These are phyloP conservation scores for Xylota sylvarum DNA, from an alignment of 2,888 invertebrate genomes.

Conservation along the genomic window DNA sequence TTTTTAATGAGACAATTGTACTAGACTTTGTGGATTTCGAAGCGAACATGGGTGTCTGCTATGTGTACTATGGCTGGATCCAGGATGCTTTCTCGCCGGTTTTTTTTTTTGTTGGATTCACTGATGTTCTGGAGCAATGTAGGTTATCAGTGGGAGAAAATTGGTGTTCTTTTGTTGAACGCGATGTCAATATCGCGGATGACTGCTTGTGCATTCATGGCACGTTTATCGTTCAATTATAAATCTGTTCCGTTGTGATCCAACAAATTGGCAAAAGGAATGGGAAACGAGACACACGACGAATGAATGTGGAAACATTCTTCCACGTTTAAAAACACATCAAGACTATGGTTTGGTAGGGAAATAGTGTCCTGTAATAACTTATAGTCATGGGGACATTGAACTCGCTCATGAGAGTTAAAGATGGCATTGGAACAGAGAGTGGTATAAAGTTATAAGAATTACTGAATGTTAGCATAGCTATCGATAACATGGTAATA, in stretches of 20 bases:
- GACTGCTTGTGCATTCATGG: constrained; percentile 56
- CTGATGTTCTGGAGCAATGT: constrained; percentile 9
- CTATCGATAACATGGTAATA: too few relatives aligned
- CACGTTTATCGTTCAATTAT: constrained; percentile 67
- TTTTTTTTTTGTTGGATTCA: background rate
- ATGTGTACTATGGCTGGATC: constrained; percentile 13
- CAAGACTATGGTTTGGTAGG: background rate
- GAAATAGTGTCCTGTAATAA: background rate
- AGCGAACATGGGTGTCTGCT: background rate
- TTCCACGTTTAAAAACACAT: constrained; percentile 32
- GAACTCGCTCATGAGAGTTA: background rate
- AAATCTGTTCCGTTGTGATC: constrained; percentile 54
- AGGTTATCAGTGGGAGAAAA: constrained; percentile 25
- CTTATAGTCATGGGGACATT: background rate
- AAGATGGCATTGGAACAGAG: too few relatives aligned
- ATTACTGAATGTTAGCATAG: too few relatives aligned
- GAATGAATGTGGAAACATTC: constrained; percentile 15
- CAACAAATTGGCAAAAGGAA: constrained; percentile 48
- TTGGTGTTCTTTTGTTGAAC: constrained; percentile 31
- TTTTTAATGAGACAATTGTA: constrained; percentile 1
- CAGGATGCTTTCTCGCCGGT: background rate
- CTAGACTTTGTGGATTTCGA: background rate
- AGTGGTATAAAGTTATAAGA: too few relatives aligned
- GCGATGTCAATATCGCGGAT: constrained; percentile 38
- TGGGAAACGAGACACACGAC: constrained; percentile 24